A percentile compares a stretch with the other conserved stretches of the same genome.
phyloP scores from a whole-genome alignment of 1,140 invertebrate genomes.

The Nephotettix cincticeps region DNA sequence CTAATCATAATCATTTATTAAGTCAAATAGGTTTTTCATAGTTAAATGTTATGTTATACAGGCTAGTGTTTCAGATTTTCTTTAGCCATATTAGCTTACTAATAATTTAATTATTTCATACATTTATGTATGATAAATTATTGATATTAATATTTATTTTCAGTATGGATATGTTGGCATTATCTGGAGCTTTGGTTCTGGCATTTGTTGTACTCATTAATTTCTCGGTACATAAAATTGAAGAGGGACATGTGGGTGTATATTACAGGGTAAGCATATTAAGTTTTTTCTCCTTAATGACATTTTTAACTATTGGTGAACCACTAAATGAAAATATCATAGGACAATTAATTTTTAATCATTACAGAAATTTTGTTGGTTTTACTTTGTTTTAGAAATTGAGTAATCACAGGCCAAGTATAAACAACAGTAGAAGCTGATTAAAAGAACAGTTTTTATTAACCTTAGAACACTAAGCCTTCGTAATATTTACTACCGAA shows the following conservation, averaged over 20 bases:
- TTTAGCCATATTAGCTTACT: too few relatives aligned
- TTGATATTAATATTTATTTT: too few relatives aligned
- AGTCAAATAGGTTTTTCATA: too few relatives aligned
- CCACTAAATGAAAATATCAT: not conserved
- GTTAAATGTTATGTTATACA: too few relatives aligned
- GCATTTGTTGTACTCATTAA: constrained; percentile 42
- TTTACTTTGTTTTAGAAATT: not conserved
- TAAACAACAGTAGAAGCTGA: not conserved
- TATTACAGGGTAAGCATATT: constrained; percentile 73
- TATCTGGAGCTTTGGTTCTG: constrained; percentile 23
- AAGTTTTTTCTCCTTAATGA: not conserved
- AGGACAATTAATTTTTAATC: not conserved
- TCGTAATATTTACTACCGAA: too few relatives aligned
- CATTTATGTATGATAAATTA: too few relatives aligned
- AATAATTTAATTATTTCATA: too few relatives aligned
- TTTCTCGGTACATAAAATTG: constrained; percentile 77
- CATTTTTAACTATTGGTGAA: not conserved
- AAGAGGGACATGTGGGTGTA: constrained; percentile 87
- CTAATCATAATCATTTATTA: too few relatives aligned
- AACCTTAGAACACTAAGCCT: too few relatives aligned
- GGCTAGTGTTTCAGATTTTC: too few relatives aligned
- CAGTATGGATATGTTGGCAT: constrained; percentile 29
- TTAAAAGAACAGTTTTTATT: not conserved
- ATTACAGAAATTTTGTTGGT: not conserved
- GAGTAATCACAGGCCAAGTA: not conserved